These are phyloP conservation scores for Oreochromis spilurus DNA, from an alignment of 2,113 vertebrate genomes.

Conservation along the genomic window DNA sequence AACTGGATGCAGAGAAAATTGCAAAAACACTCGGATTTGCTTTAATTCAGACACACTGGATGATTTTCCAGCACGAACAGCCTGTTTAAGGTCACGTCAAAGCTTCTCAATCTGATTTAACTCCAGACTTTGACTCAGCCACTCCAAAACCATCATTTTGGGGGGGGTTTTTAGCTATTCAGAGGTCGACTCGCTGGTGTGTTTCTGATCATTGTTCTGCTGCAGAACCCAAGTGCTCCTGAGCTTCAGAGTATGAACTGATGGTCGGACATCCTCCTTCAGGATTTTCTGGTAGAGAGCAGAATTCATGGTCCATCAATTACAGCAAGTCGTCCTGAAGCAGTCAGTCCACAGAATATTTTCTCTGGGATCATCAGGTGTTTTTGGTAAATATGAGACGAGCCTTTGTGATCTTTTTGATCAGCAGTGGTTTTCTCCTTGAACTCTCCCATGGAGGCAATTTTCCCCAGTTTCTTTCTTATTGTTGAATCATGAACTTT, in stretches of 20 bases:
- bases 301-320: neutral
- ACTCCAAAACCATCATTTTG: neutral
- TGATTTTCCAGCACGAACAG: neutral
- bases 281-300: neutral
- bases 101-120: neutral
- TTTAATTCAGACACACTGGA: neutral
- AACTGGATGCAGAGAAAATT: neutral
- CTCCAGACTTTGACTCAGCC: neutral
- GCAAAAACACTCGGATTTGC: neutral
- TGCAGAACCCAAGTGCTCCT: neutral
- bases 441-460: neutral
- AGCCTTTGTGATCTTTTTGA: neutral
- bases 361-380: neutral
- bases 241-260: neutral
- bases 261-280: neutral
- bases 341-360: neutral
- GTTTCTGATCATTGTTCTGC: neutral
- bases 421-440: neutral
- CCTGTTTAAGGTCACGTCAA: neutral
- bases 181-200: neutral
- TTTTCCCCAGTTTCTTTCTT: neutral
- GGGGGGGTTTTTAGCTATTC: fast-evolving
- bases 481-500: neutral
- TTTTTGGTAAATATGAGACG: neutral
- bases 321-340: neutral